These are phyloP conservation scores for Leptopilina boulardi DNA, from an alignment of 1,140 invertebrate species.

Conservation along the genomic window DNA sequence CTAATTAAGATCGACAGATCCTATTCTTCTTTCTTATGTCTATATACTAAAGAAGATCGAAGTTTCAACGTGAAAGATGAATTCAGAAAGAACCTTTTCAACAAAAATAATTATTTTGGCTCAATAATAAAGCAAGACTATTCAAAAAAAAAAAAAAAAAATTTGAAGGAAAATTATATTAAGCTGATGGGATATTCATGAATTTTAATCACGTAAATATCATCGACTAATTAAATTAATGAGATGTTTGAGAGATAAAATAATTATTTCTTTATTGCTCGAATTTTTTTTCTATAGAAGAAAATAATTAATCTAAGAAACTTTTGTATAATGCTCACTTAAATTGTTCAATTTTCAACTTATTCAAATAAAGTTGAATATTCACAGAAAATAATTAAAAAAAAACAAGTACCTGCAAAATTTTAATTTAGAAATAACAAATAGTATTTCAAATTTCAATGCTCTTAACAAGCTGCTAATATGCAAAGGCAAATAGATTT, in stretches of 20 bases:
- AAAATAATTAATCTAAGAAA: neutral
- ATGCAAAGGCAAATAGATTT: too few species aligned
- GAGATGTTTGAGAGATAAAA: neutral
- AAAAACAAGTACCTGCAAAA: too few species aligned
- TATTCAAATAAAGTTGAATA: too few species aligned
- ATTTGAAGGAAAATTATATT: neutral
- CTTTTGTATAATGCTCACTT: too few species aligned
- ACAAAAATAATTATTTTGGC: neutral
- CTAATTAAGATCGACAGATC: conserved; percentile 29
- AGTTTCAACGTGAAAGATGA: conserved; percentile 3
- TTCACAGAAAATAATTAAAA: too few species aligned
- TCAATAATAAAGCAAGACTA: neutral
- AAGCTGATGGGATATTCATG: neutral
- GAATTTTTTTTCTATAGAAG: neutral
- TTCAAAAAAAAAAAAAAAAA: neutral
- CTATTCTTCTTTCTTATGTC: conserved; percentile 27
- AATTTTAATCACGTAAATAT: neutral
- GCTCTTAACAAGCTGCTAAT: too few species aligned
- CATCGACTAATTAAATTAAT: neutral
- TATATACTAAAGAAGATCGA: neutral
- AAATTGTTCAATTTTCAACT: too few species aligned
- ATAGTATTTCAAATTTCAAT: too few species aligned
- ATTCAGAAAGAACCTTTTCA: conserved; percentile 21
- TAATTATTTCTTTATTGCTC: neutral
- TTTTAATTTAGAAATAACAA: too few species aligned